Percentiles rank a stretch among this genome's conserved stretches.
These are phyloP conservation scores for Leptopilina myrica DNA, from an alignment of 2,888 invertebrate genomes.

Conservation along the genomic window DNA sequence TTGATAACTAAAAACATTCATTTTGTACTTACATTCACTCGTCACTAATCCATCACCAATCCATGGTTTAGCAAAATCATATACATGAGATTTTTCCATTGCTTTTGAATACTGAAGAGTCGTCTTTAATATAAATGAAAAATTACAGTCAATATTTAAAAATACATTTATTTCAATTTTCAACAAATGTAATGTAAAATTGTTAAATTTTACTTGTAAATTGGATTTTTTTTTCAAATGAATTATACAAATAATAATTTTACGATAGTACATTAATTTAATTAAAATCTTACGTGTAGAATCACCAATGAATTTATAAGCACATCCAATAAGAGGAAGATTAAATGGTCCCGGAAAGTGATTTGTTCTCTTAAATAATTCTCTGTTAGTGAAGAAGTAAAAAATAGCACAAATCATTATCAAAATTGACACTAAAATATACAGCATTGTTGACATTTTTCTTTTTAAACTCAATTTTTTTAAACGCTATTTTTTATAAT, in stretches of 20 bases:
- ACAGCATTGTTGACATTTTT: background rate
- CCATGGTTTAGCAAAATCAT: constrained; percentile 16
- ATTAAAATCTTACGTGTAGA: background rate
- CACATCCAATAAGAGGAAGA: constrained; percentile 3
- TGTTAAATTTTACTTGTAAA: too few species aligned
- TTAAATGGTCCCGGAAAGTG: background rate
- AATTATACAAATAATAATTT: background rate
- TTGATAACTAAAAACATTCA: too few species aligned
- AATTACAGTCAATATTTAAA: background rate
- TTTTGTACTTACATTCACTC: background rate
- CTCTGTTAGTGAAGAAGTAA: background rate
- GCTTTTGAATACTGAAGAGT: background rate
- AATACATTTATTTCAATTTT: too few species aligned
- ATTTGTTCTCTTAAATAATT: background rate
- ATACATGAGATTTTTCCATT: background rate
- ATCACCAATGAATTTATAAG: background rate
- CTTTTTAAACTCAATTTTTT: too few species aligned
- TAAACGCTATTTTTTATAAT: too few species aligned
- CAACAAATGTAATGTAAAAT: too few species aligned
- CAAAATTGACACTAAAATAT: background rate
- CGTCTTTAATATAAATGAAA: background rate
- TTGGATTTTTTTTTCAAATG: too few species aligned
- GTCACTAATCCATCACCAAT: background rate
- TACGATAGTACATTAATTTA: too few species aligned
- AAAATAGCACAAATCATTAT: background rate